Conservation (phyloP, 2,113 vertebrate genomes). For the Nothocercus julius region DNA sequence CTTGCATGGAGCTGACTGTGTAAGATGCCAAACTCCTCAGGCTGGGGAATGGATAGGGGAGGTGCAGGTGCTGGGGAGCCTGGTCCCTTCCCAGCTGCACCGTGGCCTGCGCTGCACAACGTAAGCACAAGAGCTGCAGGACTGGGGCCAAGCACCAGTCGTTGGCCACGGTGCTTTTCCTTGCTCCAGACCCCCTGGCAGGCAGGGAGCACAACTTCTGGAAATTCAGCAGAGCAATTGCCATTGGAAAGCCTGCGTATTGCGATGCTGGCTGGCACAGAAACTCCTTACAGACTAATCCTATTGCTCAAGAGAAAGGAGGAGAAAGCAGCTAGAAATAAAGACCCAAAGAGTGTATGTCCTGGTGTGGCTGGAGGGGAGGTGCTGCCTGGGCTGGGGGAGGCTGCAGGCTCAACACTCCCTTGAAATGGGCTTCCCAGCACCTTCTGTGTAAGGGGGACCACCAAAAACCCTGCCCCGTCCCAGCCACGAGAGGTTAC, state of each 20-base stretch:
- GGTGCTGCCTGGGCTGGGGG: too few relatives aligned
- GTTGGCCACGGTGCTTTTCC: rapidly evolving
- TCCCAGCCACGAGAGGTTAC: not conserved
- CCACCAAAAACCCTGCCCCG: rapidly evolving
- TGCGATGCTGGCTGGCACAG: not conserved
- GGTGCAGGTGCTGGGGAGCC: not conserved
- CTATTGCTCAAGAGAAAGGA: not conserved
- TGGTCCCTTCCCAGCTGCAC: not conserved
- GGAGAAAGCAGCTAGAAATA: not conserved
- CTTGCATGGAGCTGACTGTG: rapidly evolving
- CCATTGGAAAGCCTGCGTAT: not conserved
- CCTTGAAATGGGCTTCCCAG: not conserved
- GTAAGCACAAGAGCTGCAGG: rapidly evolving
- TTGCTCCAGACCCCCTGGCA: not conserved
- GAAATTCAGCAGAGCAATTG: not conserved
- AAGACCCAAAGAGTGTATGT: not conserved
- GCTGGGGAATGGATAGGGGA: rapidly evolving
- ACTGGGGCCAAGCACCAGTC: not conserved
- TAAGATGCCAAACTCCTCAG: not conserved
- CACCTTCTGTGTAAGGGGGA: not conserved
- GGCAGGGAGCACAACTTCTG: not conserved
- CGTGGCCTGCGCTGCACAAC: rapidly evolving
- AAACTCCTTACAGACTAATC: not conserved
- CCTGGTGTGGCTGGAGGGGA: not conserved
- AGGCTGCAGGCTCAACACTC: not conserved